Percentiles rank a stretch among this genome's conserved stretches.
These are phyloP conservation scores for Parasteatoda lunata DNA, from an alignment of 2,888 invertebrate species.

Conservation along the genomic window DNA sequence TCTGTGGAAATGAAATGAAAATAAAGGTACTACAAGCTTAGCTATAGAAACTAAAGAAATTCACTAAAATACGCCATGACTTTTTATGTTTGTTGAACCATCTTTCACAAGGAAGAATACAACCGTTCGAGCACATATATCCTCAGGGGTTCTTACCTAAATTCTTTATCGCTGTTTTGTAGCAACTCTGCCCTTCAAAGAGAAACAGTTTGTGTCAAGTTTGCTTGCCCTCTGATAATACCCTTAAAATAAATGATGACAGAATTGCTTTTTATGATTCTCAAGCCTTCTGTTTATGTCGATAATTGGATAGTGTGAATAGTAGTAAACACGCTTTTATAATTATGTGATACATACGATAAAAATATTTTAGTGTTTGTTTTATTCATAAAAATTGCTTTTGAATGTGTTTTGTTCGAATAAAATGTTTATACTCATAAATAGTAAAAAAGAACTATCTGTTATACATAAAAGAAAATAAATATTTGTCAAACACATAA, in stretches of 20 bases:
- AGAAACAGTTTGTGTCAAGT: slow-evolving; percentile 33
- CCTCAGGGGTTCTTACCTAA: slow-evolving; percentile 22
- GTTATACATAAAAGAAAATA: too few relatives aligned
- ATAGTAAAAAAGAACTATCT: too few relatives aligned
- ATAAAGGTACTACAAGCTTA: background rate
- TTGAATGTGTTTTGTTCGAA: too few relatives aligned
- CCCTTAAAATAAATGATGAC: slow-evolving; percentile 38
- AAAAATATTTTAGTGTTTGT: background rate
- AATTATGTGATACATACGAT: background rate
- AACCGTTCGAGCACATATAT: slow-evolving; percentile 33
- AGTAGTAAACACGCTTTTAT: background rate
- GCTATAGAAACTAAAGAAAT: slow-evolving; percentile 9
- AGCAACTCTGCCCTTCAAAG: slow-evolving; percentile 15
- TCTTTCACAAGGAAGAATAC: slow-evolving; percentile 21
- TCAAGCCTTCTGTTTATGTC: slow-evolving; percentile 29
- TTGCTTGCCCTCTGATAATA: slow-evolving; percentile 25
- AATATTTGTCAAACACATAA: too few relatives aligned
- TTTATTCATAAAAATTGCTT: background rate
- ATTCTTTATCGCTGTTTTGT: slow-evolving; percentile 42
- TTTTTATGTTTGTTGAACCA: slow-evolving; percentile 31
- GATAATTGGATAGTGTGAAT: slow-evolving; percentile 16
- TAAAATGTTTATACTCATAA: too few relatives aligned
- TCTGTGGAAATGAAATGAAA: slow-evolving; percentile 15
- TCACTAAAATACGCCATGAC: slow-evolving; percentile 8
- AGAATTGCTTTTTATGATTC: slow-evolving; percentile 30